These are phyloP conservation scores for Heliconius aoede DNA, from an alignment of 2,888 invertebrate species.

Conservation along the genomic window DNA sequence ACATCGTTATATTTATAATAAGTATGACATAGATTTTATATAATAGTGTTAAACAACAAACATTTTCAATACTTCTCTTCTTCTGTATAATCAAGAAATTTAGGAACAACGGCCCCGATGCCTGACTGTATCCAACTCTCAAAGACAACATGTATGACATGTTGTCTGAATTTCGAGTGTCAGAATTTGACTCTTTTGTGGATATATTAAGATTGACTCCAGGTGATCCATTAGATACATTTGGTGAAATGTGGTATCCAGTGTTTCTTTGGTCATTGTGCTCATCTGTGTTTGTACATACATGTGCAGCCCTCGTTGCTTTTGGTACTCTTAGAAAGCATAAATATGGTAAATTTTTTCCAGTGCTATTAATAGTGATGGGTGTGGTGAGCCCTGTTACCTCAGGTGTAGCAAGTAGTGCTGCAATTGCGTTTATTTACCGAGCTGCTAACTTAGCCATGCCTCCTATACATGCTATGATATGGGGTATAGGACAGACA, in stretches of 20 bases:
- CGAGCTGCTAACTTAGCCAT: conserved; percentile 94
- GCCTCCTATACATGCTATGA: conserved; percentile 95
- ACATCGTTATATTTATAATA: neutral
- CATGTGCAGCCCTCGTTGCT: conserved; percentile 94
- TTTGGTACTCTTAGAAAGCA: conserved; percentile 96
- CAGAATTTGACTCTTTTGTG: conserved; percentile 87
- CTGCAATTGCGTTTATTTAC: conserved; percentile 96
- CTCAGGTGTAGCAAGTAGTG: conserved; percentile 94
- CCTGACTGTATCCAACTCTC: conserved; percentile 67
- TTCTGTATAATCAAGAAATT: conserved; percentile 38
- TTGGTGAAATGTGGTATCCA: conserved; percentile 98
- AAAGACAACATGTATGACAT: conserved; percentile 83
- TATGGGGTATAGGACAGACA: conserved; percentile 98
- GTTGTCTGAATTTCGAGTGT: conserved; percentile 82
- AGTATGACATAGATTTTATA: conserved; percentile 5
- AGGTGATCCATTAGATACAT: conserved; percentile 86
- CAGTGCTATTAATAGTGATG: conserved; percentile 93
- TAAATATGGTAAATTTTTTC: conserved; percentile 97
- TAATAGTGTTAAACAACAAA: conserved; percentile 18
- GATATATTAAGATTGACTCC: conserved; percentile 87
- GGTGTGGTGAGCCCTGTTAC: conserved; percentile 94
- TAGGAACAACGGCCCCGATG: conserved; percentile 72
- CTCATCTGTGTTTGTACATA: conserved; percentile 96
- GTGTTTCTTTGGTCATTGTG: conserved; percentile 98
- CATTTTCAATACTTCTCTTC: conserved; percentile 25